A percentile compares a stretch with the other conserved stretches of the same genome.
These are phyloP conservation scores for Tolmerus cingulatus DNA, from an alignment of 2,888 invertebrate genomes.

Conservation along the genomic window DNA sequence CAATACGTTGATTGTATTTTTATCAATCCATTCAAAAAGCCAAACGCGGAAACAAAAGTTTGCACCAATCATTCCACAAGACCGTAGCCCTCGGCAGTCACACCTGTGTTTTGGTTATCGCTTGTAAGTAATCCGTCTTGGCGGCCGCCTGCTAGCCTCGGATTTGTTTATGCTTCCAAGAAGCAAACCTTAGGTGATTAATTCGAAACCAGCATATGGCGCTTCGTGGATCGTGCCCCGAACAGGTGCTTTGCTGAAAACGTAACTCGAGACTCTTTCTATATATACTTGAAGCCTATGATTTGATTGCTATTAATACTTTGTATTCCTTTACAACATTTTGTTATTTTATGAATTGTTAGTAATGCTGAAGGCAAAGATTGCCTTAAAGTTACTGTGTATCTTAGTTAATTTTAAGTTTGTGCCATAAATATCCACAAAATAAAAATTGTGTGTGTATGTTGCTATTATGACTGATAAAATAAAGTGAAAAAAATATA, in stretches of 20 bases:
- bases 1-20: too few relatives aligned
- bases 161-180: not conserved
- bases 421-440: too few relatives aligned
- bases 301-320: not conserved
- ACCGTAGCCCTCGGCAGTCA: not conserved
- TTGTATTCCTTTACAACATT: too few relatives aligned
- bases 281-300: not conserved
- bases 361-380: too few relatives aligned
- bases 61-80: not conserved
- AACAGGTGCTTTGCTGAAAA: not conserved
- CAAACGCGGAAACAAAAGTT: not conserved
- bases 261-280: not conserved
- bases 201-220: not conserved
- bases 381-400: too few relatives aligned
- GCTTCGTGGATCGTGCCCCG: not conserved
- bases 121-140: not conserved
- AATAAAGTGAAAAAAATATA: too few relatives aligned
- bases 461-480: too few relatives aligned
- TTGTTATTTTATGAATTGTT: too few relatives aligned
- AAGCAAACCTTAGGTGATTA: not conserved
- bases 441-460: too few relatives aligned
- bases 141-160: too few relatives aligned
- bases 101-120: not conserved
- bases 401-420: too few relatives aligned
- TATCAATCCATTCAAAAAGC: too few relatives aligned